A percentile compares a stretch with the other conserved stretches of the same genome.
Evolutionary conservation across 2,113 vertebrate species (phyloP).

Genomic region (Coptodon bakossiorum): DNA sequence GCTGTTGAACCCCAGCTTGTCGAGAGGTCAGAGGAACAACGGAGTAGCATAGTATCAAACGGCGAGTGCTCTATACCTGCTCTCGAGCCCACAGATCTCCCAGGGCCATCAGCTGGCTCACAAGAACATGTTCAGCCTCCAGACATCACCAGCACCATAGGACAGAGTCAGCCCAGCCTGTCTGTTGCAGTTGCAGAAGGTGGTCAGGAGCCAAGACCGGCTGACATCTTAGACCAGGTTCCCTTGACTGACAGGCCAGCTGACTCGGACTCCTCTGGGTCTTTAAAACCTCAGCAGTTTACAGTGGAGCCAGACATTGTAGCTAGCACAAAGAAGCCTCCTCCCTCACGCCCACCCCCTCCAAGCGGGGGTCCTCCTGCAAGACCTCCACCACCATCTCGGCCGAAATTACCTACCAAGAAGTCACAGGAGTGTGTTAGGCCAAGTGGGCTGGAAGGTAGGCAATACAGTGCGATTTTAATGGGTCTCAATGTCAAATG

Average conservation of each 20-base stretch:
- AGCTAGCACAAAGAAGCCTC: slow-evolving; percentile 93
- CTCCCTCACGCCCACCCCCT: slow-evolving; percentile 84
- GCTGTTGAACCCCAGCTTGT: not conserved
- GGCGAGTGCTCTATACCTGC: not conserved
- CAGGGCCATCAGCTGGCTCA: not conserved
- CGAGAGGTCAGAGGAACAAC: slow-evolving; percentile 15
- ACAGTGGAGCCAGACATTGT: slow-evolving; percentile 93
- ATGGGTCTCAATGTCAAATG: not conserved
- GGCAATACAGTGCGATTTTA: not conserved
- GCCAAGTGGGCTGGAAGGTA: slow-evolving; percentile 82
- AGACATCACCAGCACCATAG: slow-evolving; percentile 71
- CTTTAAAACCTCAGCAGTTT: slow-evolving; percentile 85
- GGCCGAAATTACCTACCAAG: slow-evolving; percentile 83
- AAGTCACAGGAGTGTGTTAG: slow-evolving; percentile 84
- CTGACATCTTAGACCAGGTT: slow-evolving; percentile 73
- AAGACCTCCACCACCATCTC: slow-evolving; percentile 86
- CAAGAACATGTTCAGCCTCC: slow-evolving; percentile 56
- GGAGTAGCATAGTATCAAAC: not conserved
- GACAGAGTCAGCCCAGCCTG: slow-evolving; percentile 5
- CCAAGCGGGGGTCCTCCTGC: slow-evolving; percentile 83
- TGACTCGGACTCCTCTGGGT: slow-evolving; percentile 72
- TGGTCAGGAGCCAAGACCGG: slow-evolving; percentile 56
- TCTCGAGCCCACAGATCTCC: not conserved
- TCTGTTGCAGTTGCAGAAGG: slow-evolving; percentile 26
- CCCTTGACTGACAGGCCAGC: slow-evolving; percentile 49